Percentiles rank a stretch among this genome's conserved stretches.
phyloP scores from a whole-genome alignment of 2,797 vertebrate genomes.

The Aulostomus chinensis region DNA sequence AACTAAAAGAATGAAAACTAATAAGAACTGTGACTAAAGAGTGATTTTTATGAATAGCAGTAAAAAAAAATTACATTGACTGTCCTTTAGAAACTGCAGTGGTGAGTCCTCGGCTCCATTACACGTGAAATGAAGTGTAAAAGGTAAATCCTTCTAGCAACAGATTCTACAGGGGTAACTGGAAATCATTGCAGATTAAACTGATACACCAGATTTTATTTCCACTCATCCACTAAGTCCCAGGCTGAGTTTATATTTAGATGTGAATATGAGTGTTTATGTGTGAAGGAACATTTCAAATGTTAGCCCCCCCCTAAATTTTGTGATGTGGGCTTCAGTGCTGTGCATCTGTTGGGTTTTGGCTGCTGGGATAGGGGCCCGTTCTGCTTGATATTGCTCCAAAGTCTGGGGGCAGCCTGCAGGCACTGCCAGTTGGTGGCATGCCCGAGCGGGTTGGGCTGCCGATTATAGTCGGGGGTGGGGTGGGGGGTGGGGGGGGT shows the following conservation, averaged over 20 bases:
- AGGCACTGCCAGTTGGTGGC: conserved; percentile 45
- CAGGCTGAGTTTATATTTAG: conserved; percentile 60
- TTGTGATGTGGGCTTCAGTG: conserved; percentile 54
- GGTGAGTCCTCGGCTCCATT: not conserved
- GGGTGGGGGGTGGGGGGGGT: not conserved
- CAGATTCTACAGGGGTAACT: conserved; percentile 21
- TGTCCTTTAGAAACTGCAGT: not conserved
- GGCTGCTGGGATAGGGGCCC: conserved; percentile 38
- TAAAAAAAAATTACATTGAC: too few relatives aligned
- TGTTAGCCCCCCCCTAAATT: conserved; percentile 45
- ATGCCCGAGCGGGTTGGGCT: conserved; percentile 32
- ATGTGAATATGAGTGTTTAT: conserved; percentile 46
- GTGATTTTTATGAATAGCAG: not conserved
- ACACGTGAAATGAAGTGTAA: not conserved
- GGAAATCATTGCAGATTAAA: conserved; percentile 51
- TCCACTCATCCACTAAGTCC: conserved; percentile 33
- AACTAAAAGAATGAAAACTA: too few relatives aligned
- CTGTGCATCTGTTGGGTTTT: conserved; percentile 61
- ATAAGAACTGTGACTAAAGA: too few relatives aligned
- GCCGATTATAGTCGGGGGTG: conserved; percentile 42
- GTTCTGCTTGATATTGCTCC: conserved; percentile 36
- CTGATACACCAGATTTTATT: conserved; percentile 47
- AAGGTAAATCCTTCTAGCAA: conserved; percentile 13
- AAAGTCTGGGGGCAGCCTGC: conserved; percentile 51
- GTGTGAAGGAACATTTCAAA: conserved; percentile 50